These are phyloP conservation scores for Glareola pratincola DNA, from an alignment of 2,113 vertebrate genomes.

Conservation along the genomic window DNA sequence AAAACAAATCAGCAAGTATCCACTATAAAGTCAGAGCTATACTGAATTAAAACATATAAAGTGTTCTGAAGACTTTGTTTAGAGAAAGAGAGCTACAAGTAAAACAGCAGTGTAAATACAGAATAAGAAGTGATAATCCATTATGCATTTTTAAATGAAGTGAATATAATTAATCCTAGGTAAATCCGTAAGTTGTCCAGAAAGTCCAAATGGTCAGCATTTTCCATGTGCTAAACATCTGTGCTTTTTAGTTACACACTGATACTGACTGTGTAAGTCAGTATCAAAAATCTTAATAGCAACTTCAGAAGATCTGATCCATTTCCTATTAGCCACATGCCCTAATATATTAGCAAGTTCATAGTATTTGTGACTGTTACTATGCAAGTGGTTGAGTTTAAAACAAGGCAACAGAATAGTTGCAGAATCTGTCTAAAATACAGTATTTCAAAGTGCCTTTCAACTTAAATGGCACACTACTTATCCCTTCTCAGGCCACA, in stretches of 20 bases:
- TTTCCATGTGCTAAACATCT: neutral
- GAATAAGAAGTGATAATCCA: neutral
- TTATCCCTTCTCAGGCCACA: fast-evolving
- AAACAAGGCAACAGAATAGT: neutral
- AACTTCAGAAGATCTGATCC: neutral
- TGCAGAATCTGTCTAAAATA: neutral
- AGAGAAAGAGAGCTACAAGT: neutral
- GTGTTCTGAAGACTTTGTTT: neutral
- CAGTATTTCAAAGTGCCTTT: neutral
- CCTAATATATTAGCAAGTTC: neutral
- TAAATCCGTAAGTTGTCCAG: neutral
- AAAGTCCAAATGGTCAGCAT: neutral
- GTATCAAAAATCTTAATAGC: neutral
- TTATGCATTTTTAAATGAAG: neutral
- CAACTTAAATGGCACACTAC: too few species aligned
- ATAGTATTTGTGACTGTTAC: neutral
- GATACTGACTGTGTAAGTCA: neutral
- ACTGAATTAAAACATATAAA: neutral
- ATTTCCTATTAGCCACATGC: neutral
- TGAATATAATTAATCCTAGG: neutral
- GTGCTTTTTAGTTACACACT: neutral
- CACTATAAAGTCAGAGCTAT: neutral
- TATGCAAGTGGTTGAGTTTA: neutral
- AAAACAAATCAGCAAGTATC: neutral
- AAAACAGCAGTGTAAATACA: neutral